These are phyloP conservation scores for Gopherus evgoodei DNA, from an alignment of 2,113 vertebrate species.

Conservation along the genomic window DNA sequence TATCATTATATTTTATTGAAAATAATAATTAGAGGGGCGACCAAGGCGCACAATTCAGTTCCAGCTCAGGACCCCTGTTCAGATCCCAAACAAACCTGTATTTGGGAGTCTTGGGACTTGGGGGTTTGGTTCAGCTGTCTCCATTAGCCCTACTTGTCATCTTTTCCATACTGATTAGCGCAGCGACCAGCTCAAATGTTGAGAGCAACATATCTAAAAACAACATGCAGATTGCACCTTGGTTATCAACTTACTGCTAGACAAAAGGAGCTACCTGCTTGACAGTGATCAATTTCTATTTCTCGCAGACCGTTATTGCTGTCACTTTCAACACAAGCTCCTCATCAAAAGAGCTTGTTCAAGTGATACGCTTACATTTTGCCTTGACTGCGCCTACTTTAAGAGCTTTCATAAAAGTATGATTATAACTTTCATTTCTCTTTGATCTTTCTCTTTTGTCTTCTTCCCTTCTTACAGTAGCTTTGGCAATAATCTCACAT, in stretches of 20 bases:
- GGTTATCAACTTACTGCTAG: not conserved
- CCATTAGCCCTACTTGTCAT: not conserved
- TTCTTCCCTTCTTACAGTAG: not conserved
- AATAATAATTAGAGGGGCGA: not conserved
- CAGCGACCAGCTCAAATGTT: not conserved
- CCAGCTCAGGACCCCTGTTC: rapidly evolving
- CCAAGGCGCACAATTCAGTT: not conserved
- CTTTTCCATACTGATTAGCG: not conserved
- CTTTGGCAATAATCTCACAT: not conserved
- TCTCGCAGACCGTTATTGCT: not conserved
- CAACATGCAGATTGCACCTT: not conserved
- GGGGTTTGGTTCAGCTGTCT: not conserved
- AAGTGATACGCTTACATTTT: not conserved
- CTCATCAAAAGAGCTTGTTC: not conserved
- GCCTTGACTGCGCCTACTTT: not conserved
- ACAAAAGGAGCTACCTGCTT: not conserved
- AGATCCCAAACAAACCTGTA: not conserved
- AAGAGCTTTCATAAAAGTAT: not conserved
- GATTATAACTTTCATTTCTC: not conserved
- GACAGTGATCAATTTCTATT: not conserved
- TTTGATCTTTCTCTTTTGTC: not conserved
- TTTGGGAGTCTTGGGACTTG: not conserved
- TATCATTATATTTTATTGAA: not conserved
- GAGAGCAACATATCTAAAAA: not conserved
- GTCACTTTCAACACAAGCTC: not conserved